These are phyloP conservation scores for Lophura nycthemera DNA, from an alignment of 2,113 vertebrate species.

Conservation along the genomic window DNA sequence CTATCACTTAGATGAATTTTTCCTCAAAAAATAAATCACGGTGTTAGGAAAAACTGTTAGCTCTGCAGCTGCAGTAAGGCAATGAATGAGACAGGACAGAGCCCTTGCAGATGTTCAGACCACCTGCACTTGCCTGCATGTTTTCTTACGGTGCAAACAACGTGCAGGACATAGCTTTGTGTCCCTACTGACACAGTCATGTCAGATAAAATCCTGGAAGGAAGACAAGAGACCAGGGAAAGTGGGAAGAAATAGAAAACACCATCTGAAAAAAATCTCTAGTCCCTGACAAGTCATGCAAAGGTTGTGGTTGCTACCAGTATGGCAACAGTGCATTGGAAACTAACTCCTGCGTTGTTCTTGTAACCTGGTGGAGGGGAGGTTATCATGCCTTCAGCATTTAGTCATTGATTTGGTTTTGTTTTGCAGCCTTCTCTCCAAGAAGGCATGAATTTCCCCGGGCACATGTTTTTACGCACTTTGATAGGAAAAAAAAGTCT, in stretches of 20 bases:
- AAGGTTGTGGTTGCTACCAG: neutral
- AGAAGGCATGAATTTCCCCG: neutral
- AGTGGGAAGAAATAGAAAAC: neutral
- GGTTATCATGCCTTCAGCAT: neutral
- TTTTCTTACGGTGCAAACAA: neutral
- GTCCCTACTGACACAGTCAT: neutral
- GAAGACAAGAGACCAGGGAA: neutral
- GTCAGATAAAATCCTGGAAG: slow-evolving; percentile 34
- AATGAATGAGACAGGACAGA: slow-evolving; percentile 9
- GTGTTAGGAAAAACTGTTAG: neutral
- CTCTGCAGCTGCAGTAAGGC: neutral
- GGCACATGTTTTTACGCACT: rapidly evolving
- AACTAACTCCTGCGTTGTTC: neutral
- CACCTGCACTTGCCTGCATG: neutral
- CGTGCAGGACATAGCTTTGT: neutral
- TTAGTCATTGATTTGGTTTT: neutral
- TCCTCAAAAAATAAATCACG: neutral
- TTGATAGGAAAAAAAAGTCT: neutral
- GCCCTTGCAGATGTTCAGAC: neutral
- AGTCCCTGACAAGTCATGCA: neutral
- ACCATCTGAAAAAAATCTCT: neutral
- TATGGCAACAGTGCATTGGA: neutral
- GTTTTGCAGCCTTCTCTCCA: neutral
- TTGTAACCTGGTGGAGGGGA: neutral
- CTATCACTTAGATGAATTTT: neutral